Conservation (phyloP, 2,113 vertebrate species). For the Odocoileus virginianus region DNA sequence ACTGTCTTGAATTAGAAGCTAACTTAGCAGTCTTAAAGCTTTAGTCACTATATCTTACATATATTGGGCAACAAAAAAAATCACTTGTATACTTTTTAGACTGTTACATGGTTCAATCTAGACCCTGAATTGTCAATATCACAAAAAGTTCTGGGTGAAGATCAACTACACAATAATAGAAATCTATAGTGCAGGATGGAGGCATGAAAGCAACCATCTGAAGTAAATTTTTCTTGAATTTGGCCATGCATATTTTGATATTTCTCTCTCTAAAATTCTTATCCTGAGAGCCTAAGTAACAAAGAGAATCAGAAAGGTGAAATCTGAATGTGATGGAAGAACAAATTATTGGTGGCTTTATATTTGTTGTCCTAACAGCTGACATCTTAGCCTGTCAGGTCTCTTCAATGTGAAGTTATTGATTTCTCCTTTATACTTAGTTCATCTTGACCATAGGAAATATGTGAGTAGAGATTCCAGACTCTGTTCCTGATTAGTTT, state of each 20-base stretch:
- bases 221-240: background rate
- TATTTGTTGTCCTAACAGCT: background rate
- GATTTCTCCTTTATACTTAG: background rate
- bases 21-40: background rate
- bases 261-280: background rate
- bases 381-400: background rate
- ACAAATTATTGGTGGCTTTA: background rate
- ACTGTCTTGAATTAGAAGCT: background rate
- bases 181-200: background rate
- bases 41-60: background rate
- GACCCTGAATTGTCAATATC: background rate
- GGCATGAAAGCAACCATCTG: background rate
- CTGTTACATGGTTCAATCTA: background rate
- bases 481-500: background rate
- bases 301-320: background rate
- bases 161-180: background rate
- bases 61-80: background rate
- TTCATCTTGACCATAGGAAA: background rate
- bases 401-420: background rate
- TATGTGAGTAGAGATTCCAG: background rate
- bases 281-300: background rate
- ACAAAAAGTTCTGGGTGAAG: background rate
- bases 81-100: background rate
- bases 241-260: background rate
- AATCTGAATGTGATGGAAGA: background rate